Evolutionary conservation across 2,888 invertebrate species (phyloP), one percentile per base, ranked within the genome.

Genomic region (Callimorpha dominula): DNA sequence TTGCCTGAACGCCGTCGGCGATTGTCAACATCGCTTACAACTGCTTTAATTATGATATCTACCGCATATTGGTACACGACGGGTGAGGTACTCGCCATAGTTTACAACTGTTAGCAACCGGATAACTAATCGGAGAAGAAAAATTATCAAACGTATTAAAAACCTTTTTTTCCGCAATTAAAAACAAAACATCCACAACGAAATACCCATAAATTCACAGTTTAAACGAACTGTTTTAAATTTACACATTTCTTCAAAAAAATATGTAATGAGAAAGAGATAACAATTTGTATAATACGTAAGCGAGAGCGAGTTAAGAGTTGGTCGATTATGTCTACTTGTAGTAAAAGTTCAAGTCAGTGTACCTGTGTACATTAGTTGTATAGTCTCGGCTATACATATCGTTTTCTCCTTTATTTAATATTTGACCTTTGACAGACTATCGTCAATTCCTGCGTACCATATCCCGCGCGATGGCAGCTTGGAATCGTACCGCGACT

Each of bases 401-500:
- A 17, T 7, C 46, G 46, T 15, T 15, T 15, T 15, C 17, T 1
- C 7, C 17, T 46, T 46, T 50, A 17, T n/a, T 54, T n/a, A 8
- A n/a, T 6, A 54, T 54, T n/a, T 52, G 8, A 40, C 1, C 0
- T 31, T n/a, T 64, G 1, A 31, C 14, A 98, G 98, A 80, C 91
- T 98, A 74, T 98, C 98, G 0, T 93, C 96, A 0, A 93, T 98
- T 77, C 94, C 97, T 0, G 96, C 97, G 9, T 99, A 99, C 94
- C 98, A 97, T 90, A 96, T 99, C 77, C 99, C 99, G 0, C 96
- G 96, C 64, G 98, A 98, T 89, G 98, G 98, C 65, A 97, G 97
- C 74, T 91, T 98, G 74, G 97, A 97, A 85, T 97, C 97, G 8
- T 98, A 98, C 93, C 96, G 97, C 68, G 98, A 98, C 91, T 98